Base-by-base conservation (phyloP, 1,140 invertebrate species). In the Zaprionus lachaisei region DNA sequence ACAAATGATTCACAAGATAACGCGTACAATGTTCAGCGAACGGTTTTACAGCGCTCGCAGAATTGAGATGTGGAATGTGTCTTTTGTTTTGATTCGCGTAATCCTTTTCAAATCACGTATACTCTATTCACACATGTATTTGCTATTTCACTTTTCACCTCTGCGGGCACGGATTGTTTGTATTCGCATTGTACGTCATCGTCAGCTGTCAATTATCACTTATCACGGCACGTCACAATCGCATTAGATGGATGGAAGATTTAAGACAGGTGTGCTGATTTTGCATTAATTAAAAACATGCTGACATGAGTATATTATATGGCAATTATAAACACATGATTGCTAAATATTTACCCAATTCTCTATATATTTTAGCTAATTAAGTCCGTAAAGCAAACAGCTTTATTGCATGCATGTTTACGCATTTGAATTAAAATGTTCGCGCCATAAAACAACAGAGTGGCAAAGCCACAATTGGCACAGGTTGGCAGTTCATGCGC, bases 271-370 rank as follows among this genome's bases (percentile, higher is more conserved):
- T 71, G 54, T 71, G 67, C 55, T 54, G 55, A 58, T 64, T 64
- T 75, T 22, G n/a, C 6, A 47, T 72, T 76, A 76, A 76, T 76
- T 65, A 44, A 76, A 72, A 65, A 58, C 73, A 71, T 55, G 34
- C 44, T 24, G 38, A 37, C n/a, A 2, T 2, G 38, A 15, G 38
- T 41, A 41, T 41, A n/a, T 41, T n/a, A 47, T 47, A 47, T 17
- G n/a, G n/a, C n/a, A 44, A 51, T 51, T 22, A 51, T 51, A 22
- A 51, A 51, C 47, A 22, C 11, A 51, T 12, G 20, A 3, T 17
- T 44, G 6, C 1, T 20, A 47, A 47, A 47, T 47, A 47, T 51
- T 51, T 51, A 51, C 47, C 47, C 6, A 24, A 24, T 20, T 51
- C 20, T 14, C 24, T 22, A 22, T 51, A 51, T 51, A 51, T 51